These are phyloP conservation scores for Drosophila kanekoi DNA, from an alignment of 2,888 invertebrate species.

Conservation along the genomic window DNA sequence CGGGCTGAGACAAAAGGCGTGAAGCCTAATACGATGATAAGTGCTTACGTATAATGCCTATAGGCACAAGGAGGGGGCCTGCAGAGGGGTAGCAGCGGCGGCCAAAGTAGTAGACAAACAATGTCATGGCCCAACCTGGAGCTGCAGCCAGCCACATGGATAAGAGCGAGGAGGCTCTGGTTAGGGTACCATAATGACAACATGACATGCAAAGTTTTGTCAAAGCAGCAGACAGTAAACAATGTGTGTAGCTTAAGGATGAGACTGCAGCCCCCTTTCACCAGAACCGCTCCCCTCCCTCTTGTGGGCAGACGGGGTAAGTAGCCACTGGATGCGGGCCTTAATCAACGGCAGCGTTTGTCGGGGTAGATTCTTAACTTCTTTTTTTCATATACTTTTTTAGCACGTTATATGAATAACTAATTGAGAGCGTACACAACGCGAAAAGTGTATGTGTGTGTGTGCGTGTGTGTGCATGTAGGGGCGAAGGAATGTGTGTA, in stretches of 20 bases:
- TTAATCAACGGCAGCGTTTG: slow-evolving; percentile 61
- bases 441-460: slow-evolving; percentile 6
- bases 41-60: slow-evolving; percentile 72
- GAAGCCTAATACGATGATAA: slow-evolving; percentile 73
- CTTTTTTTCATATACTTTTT: slow-evolving; percentile 35
- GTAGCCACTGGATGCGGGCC: slow-evolving; percentile 72
- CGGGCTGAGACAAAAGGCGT: slow-evolving; percentile 69
- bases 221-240: slow-evolving; percentile 73
- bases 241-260: slow-evolving; percentile 53
- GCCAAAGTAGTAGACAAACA: slow-evolving; percentile 72
- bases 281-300: not conserved
- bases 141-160: slow-evolving; percentile 8
- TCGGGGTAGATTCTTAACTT: slow-evolving; percentile 16
- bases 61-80: slow-evolving; percentile 46
- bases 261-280: slow-evolving; percentile 13
- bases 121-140: slow-evolving; percentile 40
- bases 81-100: slow-evolving; percentile 10
- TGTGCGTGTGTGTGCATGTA: slow-evolving; percentile 13
- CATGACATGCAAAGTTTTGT: slow-evolving; percentile 77
- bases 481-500: slow-evolving; percentile 46
- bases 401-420: slow-evolving; percentile 77
- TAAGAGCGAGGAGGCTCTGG: slow-evolving; percentile 11
- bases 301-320: slow-evolving; percentile 44
- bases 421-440: slow-evolving; percentile 72
- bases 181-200: slow-evolving; percentile 67